Percentiles rank a stretch among this genome's conserved stretches.
phyloP scores from a whole-genome alignment of 1,140 invertebrate genomes.

The Phymorhynchus buccinoides region DNA sequence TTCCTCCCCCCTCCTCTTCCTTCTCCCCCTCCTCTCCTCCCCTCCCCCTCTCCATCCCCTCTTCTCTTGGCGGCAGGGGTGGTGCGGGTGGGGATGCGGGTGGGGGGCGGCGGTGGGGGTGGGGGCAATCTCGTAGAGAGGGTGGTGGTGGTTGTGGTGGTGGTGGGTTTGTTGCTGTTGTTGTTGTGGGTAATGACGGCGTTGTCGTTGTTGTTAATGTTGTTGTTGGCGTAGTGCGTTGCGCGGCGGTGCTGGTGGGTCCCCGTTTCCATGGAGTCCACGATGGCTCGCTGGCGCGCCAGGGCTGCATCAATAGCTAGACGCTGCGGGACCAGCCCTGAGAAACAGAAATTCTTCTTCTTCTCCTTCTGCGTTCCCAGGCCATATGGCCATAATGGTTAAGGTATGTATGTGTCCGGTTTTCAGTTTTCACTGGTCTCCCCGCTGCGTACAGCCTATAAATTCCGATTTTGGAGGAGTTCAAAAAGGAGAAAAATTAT shows the following conservation, averaged over 20 bases:
- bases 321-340: constrained; percentile 32
- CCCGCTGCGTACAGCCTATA: too few relatives aligned
- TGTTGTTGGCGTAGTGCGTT: neutral
- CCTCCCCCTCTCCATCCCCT: neutral
- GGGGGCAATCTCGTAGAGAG: neutral
- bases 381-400: too few relatives aligned
- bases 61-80: neutral
- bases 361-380: neutral
- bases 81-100: neutral
- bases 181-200: too few relatives aligned
- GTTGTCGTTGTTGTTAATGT: too few relatives aligned
- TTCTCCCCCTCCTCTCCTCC: neutral
- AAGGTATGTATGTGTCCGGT: too few relatives aligned
- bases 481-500: too few relatives aligned
- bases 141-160: too few relatives aligned
- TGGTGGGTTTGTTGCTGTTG: too few relatives aligned
- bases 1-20: too few relatives aligned
- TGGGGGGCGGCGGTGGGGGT: neutral
- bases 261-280: constrained; percentile 44
- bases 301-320: constrained; percentile 32
- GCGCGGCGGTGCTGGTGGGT: neutral
- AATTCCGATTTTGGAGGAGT: too few relatives aligned
- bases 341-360: neutral
- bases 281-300: constrained; percentile 45
- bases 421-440: too few relatives aligned